Evolutionary conservation across 2,113 vertebrate genomes (phyloP), one percentile per base, ranked within the genome.

Genomic region (Empidonax alnorum): DNA sequence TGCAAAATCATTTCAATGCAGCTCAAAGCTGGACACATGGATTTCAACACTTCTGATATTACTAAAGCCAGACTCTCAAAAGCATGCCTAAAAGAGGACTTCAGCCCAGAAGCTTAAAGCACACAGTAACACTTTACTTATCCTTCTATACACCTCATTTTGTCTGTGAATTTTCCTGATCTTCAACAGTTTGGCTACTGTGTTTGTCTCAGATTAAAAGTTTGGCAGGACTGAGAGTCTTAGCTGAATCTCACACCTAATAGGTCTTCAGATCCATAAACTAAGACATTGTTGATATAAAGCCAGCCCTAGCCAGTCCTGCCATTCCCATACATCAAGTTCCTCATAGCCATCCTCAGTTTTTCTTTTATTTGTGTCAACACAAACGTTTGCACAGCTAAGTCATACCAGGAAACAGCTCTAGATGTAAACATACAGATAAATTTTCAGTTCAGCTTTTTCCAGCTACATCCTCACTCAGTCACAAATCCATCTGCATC

Each of bases 1-100:
- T 77, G 75, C 39, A 86, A 89, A 86, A 93, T 67, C 35, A 80
- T 78, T 92, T 87, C 23, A 21, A 31, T 92, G 49, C 55, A 93
- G 41, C 59, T 88, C 30, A 10, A 9, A 74, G 10, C 35, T 50
- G 56, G 50, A 87, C 39, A 53, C 0, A 1, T 10, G 46, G 55
- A 47, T 93, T 92, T 94, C 76, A 92, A 84, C 24, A 42, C 33
- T 89, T 93, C 50, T 46, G 62, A 2, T 50, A 42, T 39, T 71
- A 59, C 55, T 59, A 55, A 91, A 87, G 12, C 12, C 52, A 91
- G 47, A 63, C 27, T 56, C 14, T 89, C 30, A 73, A 83, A 91
- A 79, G 12, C 30, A 58, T n/a, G 27, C 30, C n/a, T 79, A 25
- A 82, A 92, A 93, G 69, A 89, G n/a, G 7, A 61, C 24, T 55